phyloP scores from a whole-genome alignment of 2,888 invertebrate genomes.

The Heteromyza rotundicornis region DNA sequence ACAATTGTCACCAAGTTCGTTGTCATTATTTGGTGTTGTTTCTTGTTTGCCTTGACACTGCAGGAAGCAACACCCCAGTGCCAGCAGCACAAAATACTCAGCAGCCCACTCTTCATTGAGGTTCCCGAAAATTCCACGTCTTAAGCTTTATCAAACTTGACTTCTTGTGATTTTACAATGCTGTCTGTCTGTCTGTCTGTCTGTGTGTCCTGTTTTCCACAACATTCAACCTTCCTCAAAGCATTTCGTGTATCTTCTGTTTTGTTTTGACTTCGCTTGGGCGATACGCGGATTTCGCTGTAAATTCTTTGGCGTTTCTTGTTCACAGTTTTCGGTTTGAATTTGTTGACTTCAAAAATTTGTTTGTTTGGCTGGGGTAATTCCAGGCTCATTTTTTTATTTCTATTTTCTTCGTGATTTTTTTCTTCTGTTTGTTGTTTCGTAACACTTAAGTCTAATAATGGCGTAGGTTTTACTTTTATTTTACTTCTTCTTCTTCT shows the following conservation, averaged over 20 bases:
- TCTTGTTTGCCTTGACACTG: not conserved
- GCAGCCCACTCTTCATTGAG: not conserved
- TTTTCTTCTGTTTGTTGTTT: not conserved
- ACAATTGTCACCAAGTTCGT: not conserved
- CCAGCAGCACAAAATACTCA: not conserved
- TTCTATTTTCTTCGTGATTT: not conserved
- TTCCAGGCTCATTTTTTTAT: not conserved
- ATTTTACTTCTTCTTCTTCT: not conserved
- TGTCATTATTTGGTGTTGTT: not conserved
- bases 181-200: no score
- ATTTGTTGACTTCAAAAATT: constrained; percentile 3
- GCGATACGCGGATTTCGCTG: not conserved
- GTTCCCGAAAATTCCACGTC: not conserved
- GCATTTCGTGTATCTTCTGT: no score
- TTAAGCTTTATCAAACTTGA: no score
- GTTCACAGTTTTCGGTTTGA: constrained; percentile 1
- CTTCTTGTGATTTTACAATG: no score
- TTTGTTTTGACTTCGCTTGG: not conserved
- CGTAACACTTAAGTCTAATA: not conserved
- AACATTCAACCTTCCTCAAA: no score
- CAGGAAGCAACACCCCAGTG: not conserved
- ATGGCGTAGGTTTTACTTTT: not conserved
- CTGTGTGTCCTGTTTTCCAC: no score
- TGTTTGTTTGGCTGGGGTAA: not conserved
- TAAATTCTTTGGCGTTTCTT: not conserved